phyloP scores from a whole-genome alignment of 2,888 invertebrate genomes.

The Thelaira solivaga region DNA sequence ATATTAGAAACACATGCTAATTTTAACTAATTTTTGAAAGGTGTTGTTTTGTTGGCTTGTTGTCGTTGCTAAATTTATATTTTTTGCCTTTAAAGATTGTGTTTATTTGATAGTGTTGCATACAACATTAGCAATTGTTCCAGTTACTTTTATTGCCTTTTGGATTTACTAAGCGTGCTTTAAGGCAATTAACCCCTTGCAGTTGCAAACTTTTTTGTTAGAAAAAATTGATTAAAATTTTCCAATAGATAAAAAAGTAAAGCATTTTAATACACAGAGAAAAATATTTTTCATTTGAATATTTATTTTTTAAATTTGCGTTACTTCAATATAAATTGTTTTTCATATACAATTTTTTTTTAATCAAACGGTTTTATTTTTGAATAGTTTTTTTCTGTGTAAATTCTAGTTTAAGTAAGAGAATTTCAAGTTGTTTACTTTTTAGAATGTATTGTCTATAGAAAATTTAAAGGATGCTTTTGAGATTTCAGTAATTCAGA shows the following conservation, averaged over 20 bases:
- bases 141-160: slow-evolving; percentile 15
- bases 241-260: neutral
- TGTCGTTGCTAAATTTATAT: slow-evolving; percentile 19
- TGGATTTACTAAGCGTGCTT: slow-evolving; percentile 35
- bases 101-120: slow-evolving; percentile 29
- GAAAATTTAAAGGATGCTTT: too few relatives aligned
- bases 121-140: neutral
- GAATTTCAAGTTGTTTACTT: too few relatives aligned
- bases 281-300: too few relatives aligned
- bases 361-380: too few relatives aligned
- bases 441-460: too few relatives aligned
- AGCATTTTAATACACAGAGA: neutral
- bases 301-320: too few relatives aligned
- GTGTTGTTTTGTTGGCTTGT: slow-evolving; percentile 19
- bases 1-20: slow-evolving; percentile 22
- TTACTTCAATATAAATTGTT: too few relatives aligned
- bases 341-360: too few relatives aligned
- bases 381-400: too few relatives aligned
- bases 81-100: slow-evolving; percentile 31
- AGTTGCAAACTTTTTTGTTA: neutral
- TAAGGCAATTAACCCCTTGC: slow-evolving; percentile 38
- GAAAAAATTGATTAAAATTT: neutral
- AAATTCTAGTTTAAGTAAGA: too few relatives aligned
- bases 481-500: too few relatives aligned
- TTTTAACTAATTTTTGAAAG: slow-evolving; percentile 29